Conservation (phyloP, 2,888 invertebrate species). For the Agrilus biguttatus region DNA sequence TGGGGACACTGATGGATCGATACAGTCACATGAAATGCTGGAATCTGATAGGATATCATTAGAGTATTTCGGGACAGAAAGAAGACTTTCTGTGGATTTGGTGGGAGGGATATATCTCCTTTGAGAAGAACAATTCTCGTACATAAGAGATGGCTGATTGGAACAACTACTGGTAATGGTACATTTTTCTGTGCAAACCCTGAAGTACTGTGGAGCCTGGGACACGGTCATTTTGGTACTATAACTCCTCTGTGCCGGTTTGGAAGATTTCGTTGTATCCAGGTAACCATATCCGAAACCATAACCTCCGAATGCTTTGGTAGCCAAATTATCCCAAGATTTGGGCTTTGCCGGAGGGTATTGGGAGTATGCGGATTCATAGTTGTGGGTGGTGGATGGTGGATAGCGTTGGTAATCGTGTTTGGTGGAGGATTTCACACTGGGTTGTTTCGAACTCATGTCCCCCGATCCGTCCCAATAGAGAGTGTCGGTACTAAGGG, state of each 20-base stretch:
- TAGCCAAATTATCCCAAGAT: slow-evolving; percentile 81
- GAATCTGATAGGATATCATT: slow-evolving; percentile 49
- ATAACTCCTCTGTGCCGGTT: slow-evolving; percentile 26
- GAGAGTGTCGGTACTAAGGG: slow-evolving; percentile 72
- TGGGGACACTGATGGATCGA: slow-evolving; percentile 27
- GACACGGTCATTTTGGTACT: slow-evolving; percentile 24
- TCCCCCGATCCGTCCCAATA: slow-evolving; percentile 55
- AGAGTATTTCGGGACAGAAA: slow-evolving; percentile 51
- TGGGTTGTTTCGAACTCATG: slow-evolving; percentile 25
- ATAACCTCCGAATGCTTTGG: slow-evolving; percentile 73
- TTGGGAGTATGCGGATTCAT: slow-evolving; percentile 32
- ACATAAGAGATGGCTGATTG: slow-evolving; percentile 36
- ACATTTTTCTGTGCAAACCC: slow-evolving; percentile 32
- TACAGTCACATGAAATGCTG: slow-evolving; percentile 58
- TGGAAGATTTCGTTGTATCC: slow-evolving; percentile 39
- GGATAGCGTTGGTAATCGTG: slow-evolving; percentile 24
- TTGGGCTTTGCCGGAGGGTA: slow-evolving; percentile 56
- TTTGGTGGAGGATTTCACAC: slow-evolving; percentile 32
- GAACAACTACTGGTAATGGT: slow-evolving; percentile 41
- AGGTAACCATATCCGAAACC: slow-evolving; percentile 77
- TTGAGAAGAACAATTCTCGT: slow-evolving; percentile 13
- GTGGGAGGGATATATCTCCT: slow-evolving; percentile 44
- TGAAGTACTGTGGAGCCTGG: slow-evolving; percentile 27
- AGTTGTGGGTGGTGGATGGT: slow-evolving; percentile 26
- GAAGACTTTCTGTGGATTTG: slow-evolving; percentile 69